phyloP scores from a whole-genome alignment of 1,140 invertebrate genomes.

The Homalodisca vitripennis region DNA sequence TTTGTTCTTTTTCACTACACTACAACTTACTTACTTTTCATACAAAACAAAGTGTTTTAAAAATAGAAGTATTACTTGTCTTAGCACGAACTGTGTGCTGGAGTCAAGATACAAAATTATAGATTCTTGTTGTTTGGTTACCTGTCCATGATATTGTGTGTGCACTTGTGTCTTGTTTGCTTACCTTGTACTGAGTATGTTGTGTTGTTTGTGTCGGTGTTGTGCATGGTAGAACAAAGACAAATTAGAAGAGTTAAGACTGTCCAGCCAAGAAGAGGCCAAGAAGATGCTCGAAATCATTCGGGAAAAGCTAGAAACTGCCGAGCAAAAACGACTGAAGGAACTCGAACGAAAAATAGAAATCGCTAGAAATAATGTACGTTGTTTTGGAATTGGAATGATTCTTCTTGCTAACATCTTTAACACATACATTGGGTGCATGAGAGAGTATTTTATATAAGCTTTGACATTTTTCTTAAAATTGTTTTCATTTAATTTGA shows the following conservation, averaged over 20 bases:
- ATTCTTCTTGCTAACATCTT: slow-evolving; percentile 33
- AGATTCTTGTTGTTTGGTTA: slow-evolving; percentile 6
- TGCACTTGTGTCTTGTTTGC: slow-evolving; percentile 14
- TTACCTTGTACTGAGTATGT: slow-evolving; percentile 26
- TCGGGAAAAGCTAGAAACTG: slow-evolving; percentile 68
- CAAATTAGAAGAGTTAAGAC: slow-evolving; percentile 69
- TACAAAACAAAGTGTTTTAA: no score
- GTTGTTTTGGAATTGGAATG: slow-evolving; percentile 23
- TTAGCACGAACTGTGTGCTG: no score
- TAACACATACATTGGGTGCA: no score
- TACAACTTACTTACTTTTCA: no score
- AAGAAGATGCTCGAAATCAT: slow-evolving; percentile 66
- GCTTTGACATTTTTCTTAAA: no score
- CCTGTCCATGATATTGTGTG: not conserved
- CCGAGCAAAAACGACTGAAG: slow-evolving; percentile 74
- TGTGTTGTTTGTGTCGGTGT: slow-evolving; percentile 31
- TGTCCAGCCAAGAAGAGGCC: slow-evolving; percentile 57
- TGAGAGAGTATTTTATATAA: no score
- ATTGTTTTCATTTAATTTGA: no score
- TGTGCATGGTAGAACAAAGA: slow-evolving; percentile 55
- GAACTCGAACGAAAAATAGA: slow-evolving; percentile 79
- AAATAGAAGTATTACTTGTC: no score
- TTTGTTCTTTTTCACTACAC: no score
- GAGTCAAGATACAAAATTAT: no score
- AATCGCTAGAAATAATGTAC: slow-evolving; percentile 58